Evolutionary conservation across 2,113 vertebrate species (phyloP), one percentile per base, ranked within the genome.

Genomic region (Orycteropus afer): DNA sequence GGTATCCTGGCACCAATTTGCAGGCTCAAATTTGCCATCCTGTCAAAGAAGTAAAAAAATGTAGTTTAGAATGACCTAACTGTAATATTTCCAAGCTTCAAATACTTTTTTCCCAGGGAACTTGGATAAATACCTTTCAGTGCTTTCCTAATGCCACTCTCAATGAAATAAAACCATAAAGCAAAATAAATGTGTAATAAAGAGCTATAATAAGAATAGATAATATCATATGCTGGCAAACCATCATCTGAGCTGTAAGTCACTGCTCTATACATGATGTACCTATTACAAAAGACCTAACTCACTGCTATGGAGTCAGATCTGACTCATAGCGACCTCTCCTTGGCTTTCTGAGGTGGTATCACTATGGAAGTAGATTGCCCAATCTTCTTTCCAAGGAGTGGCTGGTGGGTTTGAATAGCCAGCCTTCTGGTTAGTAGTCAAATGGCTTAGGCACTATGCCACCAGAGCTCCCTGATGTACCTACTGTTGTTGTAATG

Each of bases 171-270:
- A 42, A 89, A 65, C 29, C 63, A 17, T 34, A 42, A 71, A 81
- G 85, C 40, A 85, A 96, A 89, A 61, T 57, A 85, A 73, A 78
- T 73, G 81, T 69, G 37, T 47, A 82, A 14, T 22, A 81, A 87
- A 77, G 67, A 80, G 25, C 25, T 51, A 4, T 40, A 83, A 53
- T 59, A 4, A 88, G 51, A 85, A 65, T 3, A 74, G 69, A 82
- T 86, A 78, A 86, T 67, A 37, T 78, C 47, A 51, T 18, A 13
- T 49, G 65, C 85, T 37, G 42, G 55, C 13, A 4, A 87, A 73
- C 4, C 69, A 51, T 59, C 34, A 88, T 49, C 37, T n/a, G 15
- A 88, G 23, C 40, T 91, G 45, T 37, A 80, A 57, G 29, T 86
- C 55, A 42, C 34, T 49, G 32, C 37, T 78, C 25, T 51, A 78